Conservation (phyloP, 2,113 vertebrate genomes). For the Oplegnathus fasciatus region DNA sequence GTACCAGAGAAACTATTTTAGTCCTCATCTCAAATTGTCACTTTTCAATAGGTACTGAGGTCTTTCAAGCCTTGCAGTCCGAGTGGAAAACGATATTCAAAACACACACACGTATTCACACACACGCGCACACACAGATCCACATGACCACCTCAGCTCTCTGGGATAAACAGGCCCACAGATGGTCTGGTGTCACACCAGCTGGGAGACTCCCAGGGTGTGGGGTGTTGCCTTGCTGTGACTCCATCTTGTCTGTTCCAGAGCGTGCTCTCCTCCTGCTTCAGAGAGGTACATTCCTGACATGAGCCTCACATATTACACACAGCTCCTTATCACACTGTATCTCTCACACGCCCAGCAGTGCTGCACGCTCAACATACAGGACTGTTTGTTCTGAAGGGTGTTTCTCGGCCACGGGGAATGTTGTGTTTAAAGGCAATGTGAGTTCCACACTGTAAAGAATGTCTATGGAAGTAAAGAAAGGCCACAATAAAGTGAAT, state of each 20-base stretch:
- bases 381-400: conserved; percentile 43
- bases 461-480: background rate
- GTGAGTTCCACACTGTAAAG: background rate
- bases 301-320: conserved; percentile 40
- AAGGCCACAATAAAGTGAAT: background rate
- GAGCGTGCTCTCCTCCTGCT: conserved; percentile 33
- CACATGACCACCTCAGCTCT: conserved; percentile 56
- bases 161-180: conserved; percentile 76
- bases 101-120: conserved; percentile 14
- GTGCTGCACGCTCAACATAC: background rate
- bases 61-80: conserved; percentile 2
- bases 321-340: conserved; percentile 17
- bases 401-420: conserved; percentile 35
- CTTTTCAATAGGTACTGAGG: conserved; percentile 47
- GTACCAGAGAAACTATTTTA: conserved; percentile 55
- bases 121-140: conserved; percentile 22
- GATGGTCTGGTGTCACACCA: conserved; percentile 81
- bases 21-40: conserved; percentile 21
- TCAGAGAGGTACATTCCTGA: conserved; percentile 48
- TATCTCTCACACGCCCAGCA: conserved; percentile 9
- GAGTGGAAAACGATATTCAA: conserved; percentile 56
- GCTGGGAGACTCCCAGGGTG: conserved; percentile 74
- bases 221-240: conserved; percentile 76
- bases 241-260: conserved; percentile 76
- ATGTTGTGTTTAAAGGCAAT: background rate